Evolutionary conservation across 2,888 invertebrate species (phyloP).

Genomic region (Suillia variegata): DNA sequence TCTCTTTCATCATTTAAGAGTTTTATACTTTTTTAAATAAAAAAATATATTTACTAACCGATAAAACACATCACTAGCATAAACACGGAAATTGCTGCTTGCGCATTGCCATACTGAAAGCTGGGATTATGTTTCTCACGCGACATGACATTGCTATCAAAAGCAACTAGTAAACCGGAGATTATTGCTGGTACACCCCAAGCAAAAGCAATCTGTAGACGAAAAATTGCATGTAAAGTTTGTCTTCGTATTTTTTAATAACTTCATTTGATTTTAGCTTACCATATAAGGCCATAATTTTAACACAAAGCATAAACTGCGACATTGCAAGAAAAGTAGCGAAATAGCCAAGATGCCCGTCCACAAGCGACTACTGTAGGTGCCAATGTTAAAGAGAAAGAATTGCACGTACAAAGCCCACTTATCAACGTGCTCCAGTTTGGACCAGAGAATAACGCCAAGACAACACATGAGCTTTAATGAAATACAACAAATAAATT

Average conservation of each 20-base stretch:
- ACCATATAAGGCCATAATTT: constrained; percentile 75
- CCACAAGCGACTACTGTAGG: constrained; percentile 84
- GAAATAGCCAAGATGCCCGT: constrained; percentile 82
- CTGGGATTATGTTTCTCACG: constrained; percentile 73
- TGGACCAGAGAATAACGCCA: constrained; percentile 78
- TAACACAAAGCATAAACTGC: constrained; percentile 82
- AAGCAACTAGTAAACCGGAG: constrained; percentile 69
- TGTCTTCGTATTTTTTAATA: neutral
- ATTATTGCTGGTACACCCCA: constrained; percentile 73
- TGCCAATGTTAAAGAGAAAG: constrained; percentile 74
- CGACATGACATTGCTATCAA: constrained; percentile 63
- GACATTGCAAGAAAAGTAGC: constrained; percentile 80
- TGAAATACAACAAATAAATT: constrained; percentile 27
- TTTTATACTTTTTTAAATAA: neutral
- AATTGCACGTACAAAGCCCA: constrained; percentile 78
- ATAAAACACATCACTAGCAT: constrained; percentile 79
- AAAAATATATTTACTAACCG: constrained; percentile 64
- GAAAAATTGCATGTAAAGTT: constrained; percentile 16
- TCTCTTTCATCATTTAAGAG: constrained; percentile 20
- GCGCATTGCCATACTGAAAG: constrained; percentile 77
- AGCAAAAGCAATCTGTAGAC: constrained; percentile 65
- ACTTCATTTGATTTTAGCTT: constrained; percentile 14
- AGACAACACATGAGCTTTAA: constrained; percentile 69
- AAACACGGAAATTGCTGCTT: constrained; percentile 78
- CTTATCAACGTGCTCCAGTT: constrained; percentile 63